Base-by-base conservation (phyloP, 1,140 invertebrate species). In the Leguminivora glycinivorella region DNA sequence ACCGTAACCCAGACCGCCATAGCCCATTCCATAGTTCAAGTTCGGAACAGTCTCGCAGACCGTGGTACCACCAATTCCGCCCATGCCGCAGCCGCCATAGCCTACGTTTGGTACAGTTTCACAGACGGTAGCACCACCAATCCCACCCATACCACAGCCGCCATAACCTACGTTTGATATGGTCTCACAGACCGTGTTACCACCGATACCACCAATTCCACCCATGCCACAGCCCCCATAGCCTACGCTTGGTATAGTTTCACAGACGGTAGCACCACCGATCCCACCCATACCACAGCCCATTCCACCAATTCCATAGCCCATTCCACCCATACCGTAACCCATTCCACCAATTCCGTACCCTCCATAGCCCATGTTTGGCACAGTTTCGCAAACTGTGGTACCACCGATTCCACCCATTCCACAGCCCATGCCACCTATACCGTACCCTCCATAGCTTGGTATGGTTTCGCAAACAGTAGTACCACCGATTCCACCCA, bases 371-470 rank as follows among this genome's bases (percentile, higher is more conserved):
- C n/a, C n/a, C n/a, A n/a, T n/a, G 34, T 38, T 47, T n/a, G 43
- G 43, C 0, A 17, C 17, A 5, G 43, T 47, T 17, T 47, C 43
- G 17, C n/a, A 47, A 3, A 47, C n/a, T 0, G 43, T 47, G 4
- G 43, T 19, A n/a, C n/a, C n/a, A n/a, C n/a, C n/a, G n/a, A n/a
- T n/a, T 7, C 63, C 63, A 24, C 34, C 66, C 17, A 67, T 29
- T 10, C 66, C 66, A n/a, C 14, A 67, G 12, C 40, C n/a, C n/a
- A n/a, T n/a, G n/a, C 66, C 14, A 29, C 67, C 68, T 1, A 56
- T 17, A 14, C 9, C n/a, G n/a, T 43, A n/a, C 0, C 14, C 40
- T n/a, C n/a, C n/a, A n/a, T n/a, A 0, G 14, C 4, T 47, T n/a
- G n/a, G 43, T 12, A 10, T 43, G n/a, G 40, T 43, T 17, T 43